These are phyloP conservation scores for Tachuris rubrigastra DNA, from an alignment of 2,113 vertebrate species.

Conservation along the genomic window DNA sequence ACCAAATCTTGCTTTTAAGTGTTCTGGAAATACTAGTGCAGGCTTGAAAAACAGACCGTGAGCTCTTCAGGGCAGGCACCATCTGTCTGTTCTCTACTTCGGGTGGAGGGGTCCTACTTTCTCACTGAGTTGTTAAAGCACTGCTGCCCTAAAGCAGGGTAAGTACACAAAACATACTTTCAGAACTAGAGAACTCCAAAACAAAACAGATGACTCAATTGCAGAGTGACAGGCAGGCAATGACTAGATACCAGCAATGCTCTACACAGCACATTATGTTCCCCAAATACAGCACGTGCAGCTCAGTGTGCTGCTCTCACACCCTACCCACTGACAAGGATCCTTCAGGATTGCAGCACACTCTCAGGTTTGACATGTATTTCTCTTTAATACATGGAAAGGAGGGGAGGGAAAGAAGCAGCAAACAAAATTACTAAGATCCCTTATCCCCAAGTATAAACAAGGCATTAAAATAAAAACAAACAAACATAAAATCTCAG, in stretches of 20 bases:
- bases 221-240: neutral
- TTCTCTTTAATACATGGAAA: neutral
- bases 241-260: neutral
- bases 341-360: neutral
- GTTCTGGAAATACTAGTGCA: neutral
- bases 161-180: neutral
- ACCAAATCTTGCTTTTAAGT: neutral
- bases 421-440: neutral
- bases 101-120: neutral
- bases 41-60: neutral
- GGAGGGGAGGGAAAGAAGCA: too few relatives aligned
- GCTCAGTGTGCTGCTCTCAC: neutral
- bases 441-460: rapidly evolving
- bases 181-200: neutral
- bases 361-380: neutral
- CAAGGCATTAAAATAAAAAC: neutral
- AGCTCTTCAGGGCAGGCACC: slow-evolving; percentile 15
- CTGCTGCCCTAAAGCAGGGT: neutral
- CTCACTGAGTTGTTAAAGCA: too few relatives aligned
- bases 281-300: neutral
- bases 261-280: neutral
- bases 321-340: neutral
- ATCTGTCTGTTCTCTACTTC: neutral
- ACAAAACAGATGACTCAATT: neutral
- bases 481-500: neutral